Percentiles rank a stretch among this genome's conserved stretches.
Conservation (phyloP, 2,797 vertebrate genomes). For the Acipenser ruthenus region DNA sequence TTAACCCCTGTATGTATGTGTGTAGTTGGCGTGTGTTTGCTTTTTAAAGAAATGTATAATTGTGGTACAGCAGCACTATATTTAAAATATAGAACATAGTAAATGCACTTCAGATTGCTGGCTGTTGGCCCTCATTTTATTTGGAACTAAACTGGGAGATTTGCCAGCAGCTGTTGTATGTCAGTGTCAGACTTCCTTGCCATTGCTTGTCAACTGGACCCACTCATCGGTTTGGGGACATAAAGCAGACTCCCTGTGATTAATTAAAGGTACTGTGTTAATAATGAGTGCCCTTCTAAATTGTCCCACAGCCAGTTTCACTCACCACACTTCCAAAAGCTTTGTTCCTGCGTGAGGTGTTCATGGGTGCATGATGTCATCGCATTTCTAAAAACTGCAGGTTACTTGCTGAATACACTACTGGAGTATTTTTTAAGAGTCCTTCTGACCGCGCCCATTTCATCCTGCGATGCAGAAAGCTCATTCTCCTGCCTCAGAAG, state of each 20-base stretch:
- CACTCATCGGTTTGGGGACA: slow-evolving; percentile 54
- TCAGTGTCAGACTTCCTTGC: slow-evolving; percentile 52
- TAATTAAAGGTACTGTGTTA: slow-evolving; percentile 63
- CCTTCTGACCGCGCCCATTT: no score
- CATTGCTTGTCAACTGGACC: slow-evolving; percentile 35
- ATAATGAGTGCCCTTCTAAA: slow-evolving; percentile 44
- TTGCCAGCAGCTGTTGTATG: slow-evolving; percentile 72
- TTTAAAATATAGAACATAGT: slow-evolving; percentile 71
- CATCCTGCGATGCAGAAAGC: no score
- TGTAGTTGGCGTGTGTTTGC: slow-evolving; percentile 4
- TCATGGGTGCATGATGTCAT: no score
- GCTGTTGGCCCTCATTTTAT: slow-evolving; percentile 61
- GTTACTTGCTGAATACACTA: no score
- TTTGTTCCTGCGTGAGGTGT: slow-evolving; percentile 12
- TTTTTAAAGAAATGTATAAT: no score
- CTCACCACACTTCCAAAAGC: slow-evolving; percentile 41
- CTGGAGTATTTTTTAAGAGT: no score
- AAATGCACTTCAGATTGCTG: slow-evolving; percentile 68
- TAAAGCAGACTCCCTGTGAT: slow-evolving; percentile 63
- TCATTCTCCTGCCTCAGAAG: no score
- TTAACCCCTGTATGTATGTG: slow-evolving; percentile 21
- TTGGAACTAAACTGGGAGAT: slow-evolving; percentile 53
- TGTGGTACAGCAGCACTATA: slow-evolving; percentile 53
- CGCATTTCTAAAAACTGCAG: no score
- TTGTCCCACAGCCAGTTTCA: slow-evolving; percentile 28